Evolutionary conservation across 1,140 invertebrate species (phyloP).

Genomic region (Leptinotarsa undecemlineata): DNA sequence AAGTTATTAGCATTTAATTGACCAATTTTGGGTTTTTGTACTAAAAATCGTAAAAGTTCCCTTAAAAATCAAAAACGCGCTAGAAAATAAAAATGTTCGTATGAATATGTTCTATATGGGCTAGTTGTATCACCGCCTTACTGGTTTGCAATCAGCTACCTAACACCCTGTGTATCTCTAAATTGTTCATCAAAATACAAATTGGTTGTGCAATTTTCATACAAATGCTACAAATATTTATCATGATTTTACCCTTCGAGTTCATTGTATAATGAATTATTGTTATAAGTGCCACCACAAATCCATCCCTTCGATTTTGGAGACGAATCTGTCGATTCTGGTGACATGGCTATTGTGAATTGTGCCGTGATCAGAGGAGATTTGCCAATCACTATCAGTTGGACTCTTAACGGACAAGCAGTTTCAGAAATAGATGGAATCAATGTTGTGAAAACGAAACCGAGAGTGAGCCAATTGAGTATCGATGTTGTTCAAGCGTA

Average conservation of each 20-base stretch:
- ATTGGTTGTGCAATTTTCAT: no score
- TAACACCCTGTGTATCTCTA: no score
- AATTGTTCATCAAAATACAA: no score
- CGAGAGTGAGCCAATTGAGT: slow-evolving; percentile 62
- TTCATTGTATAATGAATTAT: slow-evolving; percentile 52
- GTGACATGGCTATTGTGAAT: slow-evolving; percentile 70
- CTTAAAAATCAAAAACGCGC: no score
- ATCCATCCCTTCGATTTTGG: slow-evolving; percentile 55
- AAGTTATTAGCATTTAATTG: no score
- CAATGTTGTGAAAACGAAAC: slow-evolving; percentile 56
- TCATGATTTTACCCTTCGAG: neutral
- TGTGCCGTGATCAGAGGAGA: slow-evolving; percentile 79
- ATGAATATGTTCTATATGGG: no score
- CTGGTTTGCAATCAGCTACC: no score
- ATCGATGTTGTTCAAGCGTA: slow-evolving; percentile 62
- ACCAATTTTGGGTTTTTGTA: no score
- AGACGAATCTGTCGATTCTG: slow-evolving; percentile 70
- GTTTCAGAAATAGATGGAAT: slow-evolving; percentile 53
- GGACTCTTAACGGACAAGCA: slow-evolving; percentile 56
- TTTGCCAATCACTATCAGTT: slow-evolving; percentile 71
- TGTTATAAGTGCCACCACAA: slow-evolving; percentile 46
- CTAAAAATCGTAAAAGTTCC: no score
- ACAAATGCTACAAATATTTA: no score
- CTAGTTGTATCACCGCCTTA: no score
- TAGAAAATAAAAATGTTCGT: no score